Conservation (phyloP, 30 jellyfish, hydroid and myxozoan genomes). For the Aurelia coerulea region DNA sequence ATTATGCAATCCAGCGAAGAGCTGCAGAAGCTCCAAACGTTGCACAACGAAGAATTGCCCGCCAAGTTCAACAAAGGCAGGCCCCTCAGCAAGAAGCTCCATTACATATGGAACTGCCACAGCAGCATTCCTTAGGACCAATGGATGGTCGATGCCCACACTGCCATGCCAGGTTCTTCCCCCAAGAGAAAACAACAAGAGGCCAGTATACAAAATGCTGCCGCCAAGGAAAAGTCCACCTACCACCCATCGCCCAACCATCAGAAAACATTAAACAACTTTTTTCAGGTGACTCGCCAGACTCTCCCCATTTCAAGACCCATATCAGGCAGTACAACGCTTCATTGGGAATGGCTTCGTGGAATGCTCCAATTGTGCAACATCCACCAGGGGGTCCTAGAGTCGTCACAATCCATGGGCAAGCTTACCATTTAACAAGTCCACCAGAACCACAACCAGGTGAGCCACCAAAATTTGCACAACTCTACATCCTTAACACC, state of each 20-base stretch:
- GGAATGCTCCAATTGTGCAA: background rate
- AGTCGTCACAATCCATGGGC: background rate
- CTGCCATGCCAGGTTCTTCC: background rate
- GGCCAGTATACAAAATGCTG: background rate
- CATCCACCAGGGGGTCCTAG: slow-evolving; percentile 2
- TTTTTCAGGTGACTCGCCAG: background rate
- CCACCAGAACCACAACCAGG: slow-evolving; percentile 10
- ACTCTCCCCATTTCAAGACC: background rate
- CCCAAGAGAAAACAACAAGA: background rate
- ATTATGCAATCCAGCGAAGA: background rate
- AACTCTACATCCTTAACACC: background rate
- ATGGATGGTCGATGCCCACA: background rate
- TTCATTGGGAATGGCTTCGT: background rate
- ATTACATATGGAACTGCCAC: background rate
- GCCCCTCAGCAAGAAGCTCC: too few relatives aligned
- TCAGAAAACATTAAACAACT: background rate
- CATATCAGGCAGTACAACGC: background rate
- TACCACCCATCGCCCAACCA: background rate
- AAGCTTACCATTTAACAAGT: slow-evolving; percentile 5
- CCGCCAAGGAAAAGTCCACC: background rate
- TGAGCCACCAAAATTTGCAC: slow-evolving; percentile 2
- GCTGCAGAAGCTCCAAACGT: too few relatives aligned
- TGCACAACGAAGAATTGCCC: too few relatives aligned
- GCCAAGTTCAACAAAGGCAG: too few relatives aligned
- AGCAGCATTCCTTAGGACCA: background rate